Percentiles rank a stretch among this genome's conserved stretches.
These are phyloP conservation scores for Bradypodion ventrale DNA, from an alignment of 2,797 vertebrate genomes.

Conservation along the genomic window DNA sequence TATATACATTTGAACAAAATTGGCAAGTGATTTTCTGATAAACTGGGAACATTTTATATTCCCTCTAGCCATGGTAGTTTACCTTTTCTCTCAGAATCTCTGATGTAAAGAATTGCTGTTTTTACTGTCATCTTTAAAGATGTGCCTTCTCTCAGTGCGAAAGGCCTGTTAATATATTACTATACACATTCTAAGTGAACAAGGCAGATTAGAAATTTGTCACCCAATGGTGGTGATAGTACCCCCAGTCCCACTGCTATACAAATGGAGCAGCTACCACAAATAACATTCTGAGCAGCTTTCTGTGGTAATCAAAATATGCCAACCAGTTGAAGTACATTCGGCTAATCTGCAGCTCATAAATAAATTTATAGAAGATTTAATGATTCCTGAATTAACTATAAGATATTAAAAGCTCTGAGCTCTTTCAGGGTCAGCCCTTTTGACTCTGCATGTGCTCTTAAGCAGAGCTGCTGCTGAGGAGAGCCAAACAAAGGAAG, in stretches of 20 bases:
- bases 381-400: background rate
- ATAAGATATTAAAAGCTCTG: no score
- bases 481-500: no score
- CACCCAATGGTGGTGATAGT: background rate
- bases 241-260: background rate
- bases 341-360: background rate
- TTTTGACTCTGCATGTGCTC: no score
- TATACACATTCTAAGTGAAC: background rate
- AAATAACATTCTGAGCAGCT: background rate
- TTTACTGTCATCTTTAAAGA: background rate
- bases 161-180: background rate
- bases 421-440: no score
- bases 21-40: background rate
- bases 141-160: background rate
- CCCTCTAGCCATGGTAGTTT: background rate
- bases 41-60: background rate
- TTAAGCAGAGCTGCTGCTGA: no score
- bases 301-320: background rate
- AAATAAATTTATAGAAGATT: background rate
- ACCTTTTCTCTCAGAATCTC: fast-evolving
- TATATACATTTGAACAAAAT: background rate
- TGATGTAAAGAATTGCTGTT: background rate
- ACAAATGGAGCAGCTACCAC: background rate
- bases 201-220: background rate
- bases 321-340: background rate